Conservation (phyloP, 2,113 vertebrate genomes). For the Monopterus albus region DNA sequence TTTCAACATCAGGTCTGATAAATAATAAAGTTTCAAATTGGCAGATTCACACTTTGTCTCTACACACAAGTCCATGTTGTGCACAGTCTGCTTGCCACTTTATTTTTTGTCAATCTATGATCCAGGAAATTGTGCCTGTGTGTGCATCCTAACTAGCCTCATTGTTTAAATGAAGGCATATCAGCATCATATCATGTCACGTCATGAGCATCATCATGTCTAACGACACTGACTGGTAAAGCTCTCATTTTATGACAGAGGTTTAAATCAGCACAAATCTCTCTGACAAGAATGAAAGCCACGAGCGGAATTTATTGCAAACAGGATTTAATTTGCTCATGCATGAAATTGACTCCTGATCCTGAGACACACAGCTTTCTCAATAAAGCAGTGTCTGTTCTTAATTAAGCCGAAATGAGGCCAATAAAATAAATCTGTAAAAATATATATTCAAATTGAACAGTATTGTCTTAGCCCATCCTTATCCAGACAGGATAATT, state of each 20-base stretch:
- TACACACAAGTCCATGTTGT: neutral
- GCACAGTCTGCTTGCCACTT: neutral
- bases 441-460: constrained; percentile 27
- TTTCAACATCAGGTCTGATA: too few relatives aligned
- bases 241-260: constrained; percentile 22
- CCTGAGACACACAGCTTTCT: constrained; percentile 49
- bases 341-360: constrained; percentile 71
- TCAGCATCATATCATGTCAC: constrained; percentile 17
- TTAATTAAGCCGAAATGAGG: constrained; percentile 56
- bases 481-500: constrained; percentile 56
- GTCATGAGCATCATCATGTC: too few relatives aligned
- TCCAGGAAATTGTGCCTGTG: neutral
- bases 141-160: neutral
- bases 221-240: constrained; percentile 27
- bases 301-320: constrained; percentile 68
- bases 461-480: constrained; percentile 37
- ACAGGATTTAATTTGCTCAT: constrained; percentile 73
- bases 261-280: constrained; percentile 70
- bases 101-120: neutral
- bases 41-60: neutral
- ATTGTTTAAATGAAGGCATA: constrained; percentile 1
- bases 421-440: constrained; percentile 51
- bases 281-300: constrained; percentile 65
- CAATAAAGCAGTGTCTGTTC: constrained; percentile 57
- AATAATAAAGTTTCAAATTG: neutral